These are phyloP conservation scores for Callipepla californica DNA, from an alignment of 2,113 vertebrate genomes.

Conservation along the genomic window DNA sequence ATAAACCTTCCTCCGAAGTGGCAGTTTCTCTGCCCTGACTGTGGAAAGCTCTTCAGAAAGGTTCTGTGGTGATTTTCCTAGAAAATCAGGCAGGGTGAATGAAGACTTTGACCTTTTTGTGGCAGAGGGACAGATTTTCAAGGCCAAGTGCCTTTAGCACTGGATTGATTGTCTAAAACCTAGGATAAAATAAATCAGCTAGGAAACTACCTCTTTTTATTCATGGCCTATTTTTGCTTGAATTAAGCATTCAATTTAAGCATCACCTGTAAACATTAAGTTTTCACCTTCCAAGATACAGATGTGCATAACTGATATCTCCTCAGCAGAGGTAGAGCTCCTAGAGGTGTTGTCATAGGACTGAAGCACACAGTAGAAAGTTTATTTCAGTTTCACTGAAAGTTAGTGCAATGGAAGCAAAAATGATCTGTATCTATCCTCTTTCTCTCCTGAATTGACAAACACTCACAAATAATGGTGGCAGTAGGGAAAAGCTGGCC, in stretches of 20 bases:
- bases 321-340: not conserved
- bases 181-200: not conserved
- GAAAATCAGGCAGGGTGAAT: not conserved
- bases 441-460: not conserved
- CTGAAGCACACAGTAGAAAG: not conserved
- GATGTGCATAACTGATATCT: not conserved
- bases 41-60: not conserved
- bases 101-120: not conserved
- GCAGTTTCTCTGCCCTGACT: not conserved
- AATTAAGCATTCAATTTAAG: not conserved
- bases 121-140: not conserved
- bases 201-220: not conserved
- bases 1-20: not conserved
- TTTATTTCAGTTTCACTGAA: not conserved
- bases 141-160: not conserved
- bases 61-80: not conserved
- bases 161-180: not conserved
- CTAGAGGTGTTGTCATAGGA: not conserved
- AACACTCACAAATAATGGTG: fast-evolving
- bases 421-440: not conserved
- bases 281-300: not conserved
- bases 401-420: not conserved
- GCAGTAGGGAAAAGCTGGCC: not conserved
- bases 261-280: not conserved
- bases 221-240: fast-evolving